Conservation (phyloP, 2,888 invertebrate genomes). For the Coleophora deauratella region DNA sequence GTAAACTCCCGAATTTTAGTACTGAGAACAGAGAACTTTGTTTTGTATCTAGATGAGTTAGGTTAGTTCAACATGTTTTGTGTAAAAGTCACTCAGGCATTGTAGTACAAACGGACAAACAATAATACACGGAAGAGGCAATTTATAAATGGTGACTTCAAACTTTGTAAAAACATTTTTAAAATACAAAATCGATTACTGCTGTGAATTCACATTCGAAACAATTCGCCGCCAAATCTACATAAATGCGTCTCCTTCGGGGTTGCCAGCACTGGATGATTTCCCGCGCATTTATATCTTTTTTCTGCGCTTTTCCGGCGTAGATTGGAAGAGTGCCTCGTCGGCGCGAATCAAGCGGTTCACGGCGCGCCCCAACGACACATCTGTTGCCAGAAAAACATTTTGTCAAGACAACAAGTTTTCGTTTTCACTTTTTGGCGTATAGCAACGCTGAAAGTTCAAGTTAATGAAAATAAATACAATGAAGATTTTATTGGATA, state of each 20-base stretch:
- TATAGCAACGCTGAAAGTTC: constrained; percentile 1
- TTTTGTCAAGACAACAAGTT: background rate
- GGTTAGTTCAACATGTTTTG: no score
- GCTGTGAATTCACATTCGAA: no score
- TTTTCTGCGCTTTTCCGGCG: constrained; percentile 67
- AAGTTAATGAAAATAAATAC: background rate
- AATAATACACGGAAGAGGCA: no score
- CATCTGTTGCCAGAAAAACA: constrained; percentile 53
- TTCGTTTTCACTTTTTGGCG: background rate
- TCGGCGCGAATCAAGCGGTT: constrained; percentile 65
- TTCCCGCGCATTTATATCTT: constrained; percentile 43
- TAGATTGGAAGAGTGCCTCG: constrained; percentile 58
- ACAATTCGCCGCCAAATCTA: background rate
- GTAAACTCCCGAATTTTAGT: no score
- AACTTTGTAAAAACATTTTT: no score
- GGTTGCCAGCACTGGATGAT: constrained; percentile 3
- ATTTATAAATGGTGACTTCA: no score
- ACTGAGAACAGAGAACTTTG: no score
- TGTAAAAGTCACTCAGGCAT: no score
- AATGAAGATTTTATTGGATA: background rate
- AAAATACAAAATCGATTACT: no score
- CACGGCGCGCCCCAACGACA: constrained; percentile 66
- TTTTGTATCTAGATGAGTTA: no score
- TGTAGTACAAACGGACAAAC: no score
- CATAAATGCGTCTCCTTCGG: background rate